phyloP scores from a whole-genome alignment of 2,113 vertebrate genomes.

The Helogale parvula region DNA sequence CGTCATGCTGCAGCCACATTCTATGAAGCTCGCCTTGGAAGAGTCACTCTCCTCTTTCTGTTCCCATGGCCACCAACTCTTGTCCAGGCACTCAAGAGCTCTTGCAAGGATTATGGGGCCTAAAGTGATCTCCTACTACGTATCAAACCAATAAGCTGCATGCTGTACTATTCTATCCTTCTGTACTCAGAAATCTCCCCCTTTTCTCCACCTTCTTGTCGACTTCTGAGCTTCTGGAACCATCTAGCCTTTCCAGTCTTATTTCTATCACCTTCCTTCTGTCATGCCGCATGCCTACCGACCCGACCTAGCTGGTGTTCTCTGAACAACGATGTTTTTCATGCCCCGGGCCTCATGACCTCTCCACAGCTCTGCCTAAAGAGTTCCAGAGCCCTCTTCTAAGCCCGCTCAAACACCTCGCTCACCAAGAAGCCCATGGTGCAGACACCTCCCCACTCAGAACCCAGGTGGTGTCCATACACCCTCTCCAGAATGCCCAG shows the following conservation, averaged over 20 bases:
- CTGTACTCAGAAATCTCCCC: background rate
- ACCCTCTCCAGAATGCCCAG: background rate
- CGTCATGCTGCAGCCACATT: background rate
- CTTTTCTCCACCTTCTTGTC: background rate
- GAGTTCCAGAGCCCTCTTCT: background rate
- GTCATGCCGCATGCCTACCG: background rate
- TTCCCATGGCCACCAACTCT: background rate
- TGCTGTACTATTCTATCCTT: background rate
- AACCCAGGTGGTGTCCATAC: background rate
- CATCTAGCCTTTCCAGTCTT: background rate
- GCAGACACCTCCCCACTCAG: background rate
- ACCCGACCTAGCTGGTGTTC: accelerated
- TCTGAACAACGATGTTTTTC: background rate
- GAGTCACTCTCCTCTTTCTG: background rate
- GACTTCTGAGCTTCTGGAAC: background rate
- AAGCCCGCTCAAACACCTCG: background rate
- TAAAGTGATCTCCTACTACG: background rate
- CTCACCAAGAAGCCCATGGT: background rate
- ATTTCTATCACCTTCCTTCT: background rate
- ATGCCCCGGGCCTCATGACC: background rate
- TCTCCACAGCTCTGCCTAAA: background rate
- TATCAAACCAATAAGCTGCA: too few species aligned
- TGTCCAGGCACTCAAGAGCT: background rate
- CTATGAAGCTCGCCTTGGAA: background rate
- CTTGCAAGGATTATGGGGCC: background rate